phyloP scores from a whole-genome alignment of 2,113 vertebrate genomes.

The Mesocricetus auratus region DNA sequence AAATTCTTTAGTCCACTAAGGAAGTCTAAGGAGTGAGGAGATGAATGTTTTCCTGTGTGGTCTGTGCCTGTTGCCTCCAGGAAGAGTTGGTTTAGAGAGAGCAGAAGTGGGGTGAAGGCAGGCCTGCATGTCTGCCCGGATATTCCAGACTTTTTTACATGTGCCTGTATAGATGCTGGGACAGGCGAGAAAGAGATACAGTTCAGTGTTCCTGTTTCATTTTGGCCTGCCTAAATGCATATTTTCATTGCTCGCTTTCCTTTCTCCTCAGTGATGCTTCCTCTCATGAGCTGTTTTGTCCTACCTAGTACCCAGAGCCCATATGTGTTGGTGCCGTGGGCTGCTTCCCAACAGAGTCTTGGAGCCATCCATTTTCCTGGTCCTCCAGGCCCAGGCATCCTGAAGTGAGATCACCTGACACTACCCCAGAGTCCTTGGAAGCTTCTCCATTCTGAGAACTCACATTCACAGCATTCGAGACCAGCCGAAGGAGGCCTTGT shows the following conservation, averaged over 20 bases:
- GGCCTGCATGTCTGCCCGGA: not conserved
- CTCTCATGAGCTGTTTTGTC: slow-evolving; percentile 86
- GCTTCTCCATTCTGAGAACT: slow-evolving; percentile 69
- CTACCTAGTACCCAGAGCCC: slow-evolving; percentile 85
- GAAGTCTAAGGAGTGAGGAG: not conserved
- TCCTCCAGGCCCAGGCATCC: slow-evolving; percentile 85
- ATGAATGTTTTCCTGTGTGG: not conserved
- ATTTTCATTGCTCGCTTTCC: slow-evolving; percentile 87
- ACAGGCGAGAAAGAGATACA: slow-evolving; percentile 56
- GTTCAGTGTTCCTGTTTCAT: slow-evolving; percentile 70
- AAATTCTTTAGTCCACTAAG: slow-evolving; percentile 43
- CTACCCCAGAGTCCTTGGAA: slow-evolving; percentile 79
- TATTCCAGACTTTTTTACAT: not conserved
- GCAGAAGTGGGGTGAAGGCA: not conserved
- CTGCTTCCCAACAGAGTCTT: slow-evolving; percentile 85
- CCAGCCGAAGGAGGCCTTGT: slow-evolving; percentile 37
- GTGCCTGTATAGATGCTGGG: slow-evolving; percentile 27
- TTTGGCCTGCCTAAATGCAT: slow-evolving; percentile 76
- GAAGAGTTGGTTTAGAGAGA: slow-evolving; percentile 32
- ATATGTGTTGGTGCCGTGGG: slow-evolving; percentile 83
- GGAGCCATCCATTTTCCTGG: slow-evolving; percentile 86
- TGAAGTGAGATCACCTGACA: slow-evolving; percentile 86
- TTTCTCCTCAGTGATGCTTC: slow-evolving; percentile 86
- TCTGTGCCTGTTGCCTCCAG: not conserved
- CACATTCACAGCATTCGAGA: slow-evolving; percentile 57